Conservation (phyloP, 30 jellyfish, hydroid and myxozoan genomes). For the Cassiopea xamachana region DNA sequence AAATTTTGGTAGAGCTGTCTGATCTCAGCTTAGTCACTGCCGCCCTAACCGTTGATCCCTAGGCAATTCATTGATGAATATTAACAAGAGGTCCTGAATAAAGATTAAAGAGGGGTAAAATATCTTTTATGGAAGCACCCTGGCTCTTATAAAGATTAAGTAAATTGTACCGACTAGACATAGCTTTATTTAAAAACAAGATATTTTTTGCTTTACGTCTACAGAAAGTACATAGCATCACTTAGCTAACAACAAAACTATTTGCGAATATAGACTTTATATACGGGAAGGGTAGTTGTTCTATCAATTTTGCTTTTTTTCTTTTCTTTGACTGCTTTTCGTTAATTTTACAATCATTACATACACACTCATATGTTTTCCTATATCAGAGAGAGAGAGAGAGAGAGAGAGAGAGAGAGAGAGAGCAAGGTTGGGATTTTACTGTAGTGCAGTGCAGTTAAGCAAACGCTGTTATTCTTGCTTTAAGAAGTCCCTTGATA, state of each 20-base stretch:
- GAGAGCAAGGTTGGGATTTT: too few species aligned
- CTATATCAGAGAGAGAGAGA: too few species aligned
- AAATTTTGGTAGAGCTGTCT: constrained; percentile 12
- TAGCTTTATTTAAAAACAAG: neutral
- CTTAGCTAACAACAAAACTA: neutral
- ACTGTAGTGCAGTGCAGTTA: neutral
- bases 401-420: too few species aligned
- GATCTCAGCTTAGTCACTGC: constrained; percentile 58
- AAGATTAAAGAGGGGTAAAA: constrained; percentile 33
- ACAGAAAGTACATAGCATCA: neutral
- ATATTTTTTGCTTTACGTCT: neutral
- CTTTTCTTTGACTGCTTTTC: too few species aligned
- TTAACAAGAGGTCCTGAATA: neutral
- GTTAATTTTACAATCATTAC: too few species aligned
- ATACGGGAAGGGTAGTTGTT: too few species aligned
- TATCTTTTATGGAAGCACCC: constrained; percentile 12
- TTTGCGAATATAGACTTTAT: too few species aligned
- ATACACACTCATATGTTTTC: too few species aligned
- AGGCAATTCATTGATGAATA: constrained; percentile 6
- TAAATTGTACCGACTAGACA: constrained; percentile 6
- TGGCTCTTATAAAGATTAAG: constrained; percentile 2
- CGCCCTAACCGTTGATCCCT: constrained; percentile 3
- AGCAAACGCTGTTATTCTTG: neutral
- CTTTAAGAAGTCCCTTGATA: too few species aligned
- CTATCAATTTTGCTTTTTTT: too few species aligned